Base-by-base conservation (phyloP, 2,888 invertebrate genomes). In the Achlya flavicornis region DNA sequence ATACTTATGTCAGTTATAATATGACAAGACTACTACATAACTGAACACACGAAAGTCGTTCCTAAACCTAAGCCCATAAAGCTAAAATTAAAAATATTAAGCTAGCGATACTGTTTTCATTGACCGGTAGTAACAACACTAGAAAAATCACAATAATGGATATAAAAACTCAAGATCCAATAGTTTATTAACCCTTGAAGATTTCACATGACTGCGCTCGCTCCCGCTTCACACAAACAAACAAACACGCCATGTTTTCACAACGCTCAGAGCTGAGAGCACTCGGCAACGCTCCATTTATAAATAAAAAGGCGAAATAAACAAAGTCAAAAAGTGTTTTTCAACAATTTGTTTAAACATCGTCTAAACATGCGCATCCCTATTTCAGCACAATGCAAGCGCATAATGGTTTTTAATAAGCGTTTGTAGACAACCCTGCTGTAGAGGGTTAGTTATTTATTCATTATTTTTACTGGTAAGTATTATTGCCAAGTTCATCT, bases 301-400 rank as follows among this genome's bases (percentile, higher is more conserved):
- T 90, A 91, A 92, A 92, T 87, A 92, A 92, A 92, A 89, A 92
- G 81, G 33, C 16, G 59, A 59, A 16, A 59, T 59, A 59, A 59
- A 59, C 59, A 77, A 53, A 53, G 53, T 80, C 81, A 85, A 86
- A 84, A 81, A 85, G 80, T 84, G 82, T 84, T 87, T 85, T 86
- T 81, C 73, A 83, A 86, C 79, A 78, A 74, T 74, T 83, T 81
- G 84, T 76, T 76, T 77, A 75, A 81, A 71, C 70, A 68, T 77
- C 70, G 73, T 68, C 69, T 74, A 76, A 77, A 78, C 77, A 77
- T 67, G 63, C 53, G 68, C 72, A 78, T 75, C 80, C 81, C 80
- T 76, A 76, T 63, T 8, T 19, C 19, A 19, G 16, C 19, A 53
- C 65, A 66, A 69, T 19, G 67, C 66, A 62, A 67, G 61, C 53